These are phyloP conservation scores for Erithacus rubecula DNA, from an alignment of 2,797 vertebrate species.

Conservation along the genomic window DNA sequence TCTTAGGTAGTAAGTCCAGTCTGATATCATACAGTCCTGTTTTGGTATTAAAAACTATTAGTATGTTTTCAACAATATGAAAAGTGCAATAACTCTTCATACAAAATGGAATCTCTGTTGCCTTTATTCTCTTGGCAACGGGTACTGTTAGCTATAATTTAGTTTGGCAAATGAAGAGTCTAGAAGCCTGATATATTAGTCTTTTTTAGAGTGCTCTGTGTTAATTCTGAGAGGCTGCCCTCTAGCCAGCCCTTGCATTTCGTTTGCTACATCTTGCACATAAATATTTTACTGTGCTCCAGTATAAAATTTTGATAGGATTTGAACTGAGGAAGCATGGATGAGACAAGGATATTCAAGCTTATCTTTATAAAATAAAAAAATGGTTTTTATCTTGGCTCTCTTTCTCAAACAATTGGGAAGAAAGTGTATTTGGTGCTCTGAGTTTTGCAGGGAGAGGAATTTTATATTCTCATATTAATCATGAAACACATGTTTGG, in stretches of 20 bases:
- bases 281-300: constrained; percentile 23
- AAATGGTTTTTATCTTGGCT: neutral
- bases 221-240: neutral
- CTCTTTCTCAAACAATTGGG: neutral
- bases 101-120: neutral
- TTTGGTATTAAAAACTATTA: neutral
- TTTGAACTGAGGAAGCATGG: neutral
- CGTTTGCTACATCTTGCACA: neutral
- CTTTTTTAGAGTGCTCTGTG: neutral
- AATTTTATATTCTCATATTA: neutral
- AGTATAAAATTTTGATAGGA: constrained; percentile 26
- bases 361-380: neutral
- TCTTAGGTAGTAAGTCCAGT: neutral
- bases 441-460: neutral
- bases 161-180: neutral
- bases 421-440: neutral
- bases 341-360: neutral
- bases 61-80: neutral
- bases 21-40: neutral
- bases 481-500: neutral
- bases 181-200: neutral
- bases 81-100: neutral
- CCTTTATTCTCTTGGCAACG: neutral
- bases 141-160: neutral
- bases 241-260: neutral